Evolutionary conservation across 2,888 invertebrate species (phyloP), one percentile per base, ranked within the genome.

Genomic region (Phanerotoma sp.): DNA sequence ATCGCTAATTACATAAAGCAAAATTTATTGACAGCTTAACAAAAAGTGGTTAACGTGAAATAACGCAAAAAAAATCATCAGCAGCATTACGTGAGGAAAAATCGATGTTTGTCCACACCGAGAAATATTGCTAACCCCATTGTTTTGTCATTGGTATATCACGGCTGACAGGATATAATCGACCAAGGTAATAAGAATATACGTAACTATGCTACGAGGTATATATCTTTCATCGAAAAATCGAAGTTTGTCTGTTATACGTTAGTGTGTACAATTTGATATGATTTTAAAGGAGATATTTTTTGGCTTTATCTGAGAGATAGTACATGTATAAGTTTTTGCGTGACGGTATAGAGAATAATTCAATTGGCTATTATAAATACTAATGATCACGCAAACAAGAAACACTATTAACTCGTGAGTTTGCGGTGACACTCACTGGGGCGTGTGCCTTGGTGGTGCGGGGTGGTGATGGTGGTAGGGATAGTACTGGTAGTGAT

Each of bases 401-500:
- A 54, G 37, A 52, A 42, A 51, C 28, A 49, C 66, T 62, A 62
- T 63, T 62, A 64, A 70, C 62, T 64, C 59, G 75, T 71, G 74
- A 73, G 73, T 73, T 72, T 70, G 70, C 72, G 73, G 75, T 73
- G 79, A 79, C 80, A 81, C 81, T 83, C 82, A 81, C 82, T 82
- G 81, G 79, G 82, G 79, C 73, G 75, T 73, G 76, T 77, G 76
- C 74, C 75, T 74, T 73, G 74, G 72, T 70, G 79, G 76, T 78
- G 77, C 77, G 71, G 77, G 74, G 77, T 75, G 79, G 77, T 79
- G 79, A 75, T 83, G 84, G 80, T 83, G 83, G 79, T 84, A 83
- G 75, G 83, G 81, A 81, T 84, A 84, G 81, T 84, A 84, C 81
- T 84, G 84, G 79, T 84, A 83, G 80, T 83, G 81, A 77, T 82